Evolutionary conservation across 2,797 vertebrate genomes (phyloP).

Genomic region (Pelochelys cantorii): DNA sequence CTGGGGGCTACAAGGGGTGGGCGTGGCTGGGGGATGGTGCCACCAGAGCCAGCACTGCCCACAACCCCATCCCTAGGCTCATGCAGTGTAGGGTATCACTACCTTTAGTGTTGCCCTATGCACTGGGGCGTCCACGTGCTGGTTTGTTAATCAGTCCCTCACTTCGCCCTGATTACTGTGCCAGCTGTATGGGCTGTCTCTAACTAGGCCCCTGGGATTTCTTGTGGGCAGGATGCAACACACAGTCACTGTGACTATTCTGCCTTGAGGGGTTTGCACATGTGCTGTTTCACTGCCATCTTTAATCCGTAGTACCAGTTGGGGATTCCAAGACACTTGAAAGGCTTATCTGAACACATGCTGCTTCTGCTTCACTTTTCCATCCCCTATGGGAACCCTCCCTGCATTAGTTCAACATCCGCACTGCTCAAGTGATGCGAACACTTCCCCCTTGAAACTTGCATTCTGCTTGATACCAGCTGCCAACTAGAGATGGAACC

Average conservation of each 20-base stretch:
- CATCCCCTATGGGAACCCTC: not conserved
- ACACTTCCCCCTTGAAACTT: not conserved
- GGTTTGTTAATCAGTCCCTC: constrained; percentile 30
- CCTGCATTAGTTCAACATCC: fast-evolving
- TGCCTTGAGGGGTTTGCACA: not conserved
- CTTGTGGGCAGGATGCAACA: not conserved
- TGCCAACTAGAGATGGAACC: too few relatives aligned
- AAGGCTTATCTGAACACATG: not conserved
- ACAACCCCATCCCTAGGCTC: too few relatives aligned
- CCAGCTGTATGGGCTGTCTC: not conserved
- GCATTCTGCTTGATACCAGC: not conserved
- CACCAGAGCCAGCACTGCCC: too few relatives aligned
- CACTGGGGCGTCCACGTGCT: not conserved
- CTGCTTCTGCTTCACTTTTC: not conserved
- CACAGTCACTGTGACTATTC: not conserved
- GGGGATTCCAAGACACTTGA: not conserved
- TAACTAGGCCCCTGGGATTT: constrained; percentile 27
- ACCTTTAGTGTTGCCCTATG: too few relatives aligned
- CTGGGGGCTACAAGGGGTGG: too few relatives aligned
- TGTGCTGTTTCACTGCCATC: not conserved
- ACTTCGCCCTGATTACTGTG: not conserved
- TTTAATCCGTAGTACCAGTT: not conserved
- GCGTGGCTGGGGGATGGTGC: too few relatives aligned
- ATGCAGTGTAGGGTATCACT: too few relatives aligned
- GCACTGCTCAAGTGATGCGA: fast-evolving